These are phyloP conservation scores for human (Homo sapiens) DNA, from an alignment of 2,113 vertebrate species.

Conservation along the genomic window DNA sequence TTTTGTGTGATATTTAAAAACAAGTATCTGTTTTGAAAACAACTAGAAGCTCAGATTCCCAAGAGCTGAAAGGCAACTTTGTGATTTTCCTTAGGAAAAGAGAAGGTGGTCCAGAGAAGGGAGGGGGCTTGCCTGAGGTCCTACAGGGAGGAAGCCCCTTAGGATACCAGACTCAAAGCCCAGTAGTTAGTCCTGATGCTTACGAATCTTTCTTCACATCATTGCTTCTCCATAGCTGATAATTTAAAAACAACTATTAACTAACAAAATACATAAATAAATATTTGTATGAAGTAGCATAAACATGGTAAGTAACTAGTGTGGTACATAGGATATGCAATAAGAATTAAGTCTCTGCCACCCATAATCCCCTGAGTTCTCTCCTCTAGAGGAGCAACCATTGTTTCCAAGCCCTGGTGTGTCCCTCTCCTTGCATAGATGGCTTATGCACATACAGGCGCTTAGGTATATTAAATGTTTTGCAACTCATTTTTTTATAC, in stretches of 20 bases:
- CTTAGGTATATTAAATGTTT: background rate
- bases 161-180: background rate
- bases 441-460: background rate
- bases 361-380: background rate
- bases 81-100: background rate
- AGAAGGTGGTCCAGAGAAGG: background rate
- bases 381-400: background rate
- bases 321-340: background rate
- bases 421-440: background rate
- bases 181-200: background rate
- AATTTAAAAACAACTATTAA: background rate
- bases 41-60: background rate
- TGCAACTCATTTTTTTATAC: background rate
- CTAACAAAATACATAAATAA: background rate
- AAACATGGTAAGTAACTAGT: background rate
- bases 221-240: background rate
- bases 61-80: background rate
- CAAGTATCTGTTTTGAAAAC: conserved; percentile 59
- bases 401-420: background rate
- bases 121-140: background rate
- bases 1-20: conserved; percentile 56
- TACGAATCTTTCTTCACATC: background rate
- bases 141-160: accelerated
- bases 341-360: background rate
- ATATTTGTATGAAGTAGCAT: background rate